Evolutionary conservation across 2,113 vertebrate genomes (phyloP), one percentile per base, ranked within the genome.

Genomic region (Toxotes chatareus): DNA sequence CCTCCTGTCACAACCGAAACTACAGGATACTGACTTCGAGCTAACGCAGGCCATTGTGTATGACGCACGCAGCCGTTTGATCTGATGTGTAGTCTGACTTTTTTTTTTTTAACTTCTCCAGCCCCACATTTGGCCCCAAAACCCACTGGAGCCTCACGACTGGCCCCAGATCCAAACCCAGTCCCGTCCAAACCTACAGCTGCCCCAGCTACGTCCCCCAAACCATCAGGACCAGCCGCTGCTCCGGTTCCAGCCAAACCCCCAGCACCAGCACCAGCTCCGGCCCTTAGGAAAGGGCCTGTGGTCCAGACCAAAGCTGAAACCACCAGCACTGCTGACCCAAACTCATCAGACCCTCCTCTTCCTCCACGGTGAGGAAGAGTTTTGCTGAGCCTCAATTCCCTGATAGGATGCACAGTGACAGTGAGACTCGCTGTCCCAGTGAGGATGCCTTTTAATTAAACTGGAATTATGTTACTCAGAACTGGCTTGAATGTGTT

Each of bases 141-240:
- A 87, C 80, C 82, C 1, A 19, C 64, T 1, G 31, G 4, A 21
- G 61, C 51, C 17, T 67, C 80, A 2, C 31, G 53, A 7, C 0
- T 57, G 0, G 4, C 62, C 23, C 74, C 70, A 11, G 85, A 88
- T 49, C 71, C 53, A 71, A 74, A 85, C 70, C 62, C 63, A 32
- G 83, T 44, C 77, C 88, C 79, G 0, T 8, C 5, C 49, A 86
- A 89, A 91, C 89, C 91, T 5, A 90, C 94, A 95, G 94, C 93
- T 90, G 77, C 90, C 89, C 72, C 80, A 73, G 47, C 95, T 90
- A 32, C 27, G 4, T 23, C 80, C 34, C 53, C 51, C 7, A 89
- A 66, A 76, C 77, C 88, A 14, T 0, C 70, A 0, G 87, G 51
- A 23, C 66, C 44, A 0, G 14, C 47, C 13, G 44, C 77, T 0